phyloP scores from a whole-genome alignment of 2,113 vertebrate genomes.

The Myrmecobius fasciatus region DNA sequence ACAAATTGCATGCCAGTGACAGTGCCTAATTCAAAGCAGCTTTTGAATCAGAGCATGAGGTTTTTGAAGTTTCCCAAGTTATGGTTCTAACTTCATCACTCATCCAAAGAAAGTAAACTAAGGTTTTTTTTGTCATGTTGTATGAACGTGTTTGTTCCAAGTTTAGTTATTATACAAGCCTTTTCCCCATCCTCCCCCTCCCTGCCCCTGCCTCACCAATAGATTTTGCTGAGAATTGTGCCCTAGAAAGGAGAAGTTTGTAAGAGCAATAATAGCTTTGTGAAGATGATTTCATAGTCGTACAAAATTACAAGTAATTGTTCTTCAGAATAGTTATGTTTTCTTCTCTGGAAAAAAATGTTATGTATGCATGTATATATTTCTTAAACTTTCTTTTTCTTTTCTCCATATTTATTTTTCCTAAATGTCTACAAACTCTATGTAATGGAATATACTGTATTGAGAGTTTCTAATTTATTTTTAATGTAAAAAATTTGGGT shows the following conservation, averaged over 20 bases:
- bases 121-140: not conserved
- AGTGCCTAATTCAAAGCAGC: slow-evolving; percentile 69
- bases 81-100: slow-evolving; percentile 70
- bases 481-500: too few relatives aligned
- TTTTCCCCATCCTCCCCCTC: not conserved
- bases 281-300: slow-evolving; percentile 21
- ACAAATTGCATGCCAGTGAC: slow-evolving; percentile 50
- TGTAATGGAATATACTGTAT: slow-evolving; percentile 41
- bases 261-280: not conserved
- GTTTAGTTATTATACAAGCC: not conserved
- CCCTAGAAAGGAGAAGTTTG: not conserved
- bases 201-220: not conserved
- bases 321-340: slow-evolving; percentile 20
- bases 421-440: slow-evolving; percentile 56
- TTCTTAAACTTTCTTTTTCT: not conserved
- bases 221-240: not conserved
- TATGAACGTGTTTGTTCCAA: not conserved
- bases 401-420: not conserved
- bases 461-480: slow-evolving; percentile 59
- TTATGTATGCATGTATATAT: not conserved
- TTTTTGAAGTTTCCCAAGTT: slow-evolving; percentile 66
- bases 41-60: slow-evolving; percentile 61
- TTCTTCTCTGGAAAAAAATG: not conserved
- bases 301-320: not conserved
- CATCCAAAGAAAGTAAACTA: slow-evolving; percentile 45